Evolutionary conservation across 2,888 invertebrate species (phyloP).

Genomic region (Erebia aethiops): DNA sequence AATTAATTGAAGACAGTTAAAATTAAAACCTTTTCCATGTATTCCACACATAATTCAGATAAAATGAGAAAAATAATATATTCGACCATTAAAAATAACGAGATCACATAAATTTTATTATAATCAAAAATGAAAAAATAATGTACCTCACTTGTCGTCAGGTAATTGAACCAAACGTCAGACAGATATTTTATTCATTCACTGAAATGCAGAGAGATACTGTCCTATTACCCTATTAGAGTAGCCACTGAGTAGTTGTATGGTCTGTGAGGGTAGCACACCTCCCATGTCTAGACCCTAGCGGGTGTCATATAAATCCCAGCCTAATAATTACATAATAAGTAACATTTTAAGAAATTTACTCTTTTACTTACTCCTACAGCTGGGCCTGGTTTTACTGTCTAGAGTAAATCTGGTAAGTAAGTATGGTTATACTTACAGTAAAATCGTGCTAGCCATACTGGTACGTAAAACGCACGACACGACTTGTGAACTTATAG

Average conservation of each 20-base stretch:
- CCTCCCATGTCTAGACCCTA: too few species aligned
- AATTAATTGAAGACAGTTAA: background rate
- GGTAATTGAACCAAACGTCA: slow-evolving; percentile 22
- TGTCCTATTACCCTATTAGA: background rate
- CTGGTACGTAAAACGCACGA: too few species aligned
- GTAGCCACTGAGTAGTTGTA: too few species aligned
- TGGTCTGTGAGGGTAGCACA: too few species aligned
- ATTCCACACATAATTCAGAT: slow-evolving; percentile 4
- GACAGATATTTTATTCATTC: slow-evolving; percentile 25
- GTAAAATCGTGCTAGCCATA: too few species aligned
- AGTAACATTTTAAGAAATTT: too few species aligned
- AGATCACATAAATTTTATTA: slow-evolving; percentile 24
- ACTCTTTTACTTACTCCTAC: too few species aligned
- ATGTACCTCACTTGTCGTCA: slow-evolving; percentile 21
- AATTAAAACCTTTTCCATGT: background rate
- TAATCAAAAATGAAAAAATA: slow-evolving; percentile 27
- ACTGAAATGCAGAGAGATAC: slow-evolving; percentile 8
- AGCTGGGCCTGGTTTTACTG: too few species aligned
- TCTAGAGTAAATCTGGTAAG: too few species aligned
- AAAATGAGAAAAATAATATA: slow-evolving; percentile 13
- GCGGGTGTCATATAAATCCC: background rate
- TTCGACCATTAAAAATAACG: slow-evolving; percentile 25
- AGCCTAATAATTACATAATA: background rate
- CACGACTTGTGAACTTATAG: too few species aligned
- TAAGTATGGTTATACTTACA: too few species aligned